A percentile compares a stretch with the other conserved stretches of the same genome.
These are phyloP conservation scores for Sthenelais limicola DNA, from an alignment of 2,888 invertebrate species.

Conservation along the genomic window DNA sequence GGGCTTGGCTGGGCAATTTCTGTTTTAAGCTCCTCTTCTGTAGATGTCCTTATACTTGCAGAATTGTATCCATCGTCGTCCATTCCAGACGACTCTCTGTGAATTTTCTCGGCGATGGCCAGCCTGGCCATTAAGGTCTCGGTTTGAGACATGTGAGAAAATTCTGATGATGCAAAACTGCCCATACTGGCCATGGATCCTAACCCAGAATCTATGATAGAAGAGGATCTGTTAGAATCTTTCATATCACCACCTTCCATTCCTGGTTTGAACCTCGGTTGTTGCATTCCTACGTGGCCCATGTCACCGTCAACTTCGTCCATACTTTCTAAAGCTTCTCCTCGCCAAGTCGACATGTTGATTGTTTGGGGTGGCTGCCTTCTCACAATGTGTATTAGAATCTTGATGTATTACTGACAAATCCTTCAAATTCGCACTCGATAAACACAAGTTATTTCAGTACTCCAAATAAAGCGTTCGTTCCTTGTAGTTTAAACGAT, in stretches of 20 bases:
- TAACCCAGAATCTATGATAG: conserved; percentile 4
- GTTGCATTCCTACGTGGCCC: not conserved
- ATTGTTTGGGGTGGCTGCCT: not conserved
- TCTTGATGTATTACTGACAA: not conserved
- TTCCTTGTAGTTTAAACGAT: not conserved
- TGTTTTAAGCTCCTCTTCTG: not conserved
- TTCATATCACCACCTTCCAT: not conserved
- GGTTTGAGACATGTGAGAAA: not conserved
- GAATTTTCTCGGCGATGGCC: not conserved
- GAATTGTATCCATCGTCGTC: conserved; percentile 1
- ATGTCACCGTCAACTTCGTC: not conserved
- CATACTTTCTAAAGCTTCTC: not conserved
- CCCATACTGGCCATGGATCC: not conserved
- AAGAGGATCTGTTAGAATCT: not conserved
- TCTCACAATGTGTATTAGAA: not conserved
- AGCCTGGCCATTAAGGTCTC: not conserved
- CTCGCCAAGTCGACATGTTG: not conserved
- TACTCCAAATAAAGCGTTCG: not conserved
- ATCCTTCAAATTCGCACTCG: not conserved
- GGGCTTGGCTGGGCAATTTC: not conserved
- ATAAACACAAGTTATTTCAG: not conserved
- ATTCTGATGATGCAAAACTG: not conserved
- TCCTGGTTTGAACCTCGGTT: not conserved
- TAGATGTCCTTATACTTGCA: not conserved
- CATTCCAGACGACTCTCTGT: no score